Base-by-base conservation (phyloP, 2,888 invertebrate species). In the Netelia virgata region DNA sequence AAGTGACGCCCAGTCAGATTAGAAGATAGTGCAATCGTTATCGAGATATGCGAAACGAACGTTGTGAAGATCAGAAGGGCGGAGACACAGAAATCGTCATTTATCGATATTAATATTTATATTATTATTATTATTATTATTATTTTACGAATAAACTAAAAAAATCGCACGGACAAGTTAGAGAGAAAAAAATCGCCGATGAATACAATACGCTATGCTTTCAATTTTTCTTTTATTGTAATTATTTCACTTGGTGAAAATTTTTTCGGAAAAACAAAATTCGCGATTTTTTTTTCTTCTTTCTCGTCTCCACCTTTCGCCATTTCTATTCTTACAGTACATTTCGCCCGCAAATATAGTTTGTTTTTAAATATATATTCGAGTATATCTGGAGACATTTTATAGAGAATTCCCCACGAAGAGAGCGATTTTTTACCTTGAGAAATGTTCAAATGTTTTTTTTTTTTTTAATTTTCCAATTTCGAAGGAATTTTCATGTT, bases 51-150 rank as follows among this genome's bases (percentile, higher is more conserved):
- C 61, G 18, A 16, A 16, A 70, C 9, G 43, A 47, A 28, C 61
- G 68, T 86, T 82, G 61, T 57, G 74, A 72, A 82, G 64, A 72
- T 81, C 76, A 77, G 68, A 66, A 43, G 28, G 59, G 63, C 61
- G 79, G 80, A 69, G 81, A 82, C 70, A 77, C 74, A 69, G 57
- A 86, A 86, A 79, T 86, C 59, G 80, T 86, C 70, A 79, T 82
- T 47, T 86, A 76, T 72, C 36, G 36, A 23, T 59, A 47, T 47
- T 59, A 20, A 23, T 18, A 23, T 23, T 23, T 20, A 18, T 57
- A 36, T 36, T 36, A 36, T 36, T 41, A 18, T 57, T 57, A 41
- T 55, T 55, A 16, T 59, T 59, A 47, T 47, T 59, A 20, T 59
- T 20, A 28, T 23, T 28, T 59, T 59, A 59, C 59, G 43, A 59